Base-by-base conservation (phyloP, 2,797 vertebrate species). In the Numenius phaeopus region DNA sequence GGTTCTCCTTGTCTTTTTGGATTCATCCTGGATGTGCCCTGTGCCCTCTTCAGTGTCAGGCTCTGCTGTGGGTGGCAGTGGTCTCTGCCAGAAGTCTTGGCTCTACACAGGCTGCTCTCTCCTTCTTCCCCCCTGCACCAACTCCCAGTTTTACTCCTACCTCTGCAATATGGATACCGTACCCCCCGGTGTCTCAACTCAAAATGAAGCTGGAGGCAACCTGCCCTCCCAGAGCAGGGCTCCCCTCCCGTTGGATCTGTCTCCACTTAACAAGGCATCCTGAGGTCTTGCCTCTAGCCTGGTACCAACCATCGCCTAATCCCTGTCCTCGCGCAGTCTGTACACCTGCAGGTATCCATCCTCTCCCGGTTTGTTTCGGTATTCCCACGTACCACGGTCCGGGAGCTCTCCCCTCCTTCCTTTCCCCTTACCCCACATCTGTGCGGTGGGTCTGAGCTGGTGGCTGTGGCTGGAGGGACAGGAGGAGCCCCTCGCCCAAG, bases 21-120 rank as follows among this genome's bases (percentile, higher is more conserved):
- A 52, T 81, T 88, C 87, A 52, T 73, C 69, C 57, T 83, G 86
- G 49, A 52, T 0, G 2, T 79, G 57, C 61, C 42, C 58, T 0
- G 0, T 57, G 42, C 24, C 39, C 5, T 27, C 19, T 5, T 2
- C 0, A 0, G 42, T 27, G 59, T 50, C 2, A 0, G 62, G 57
- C 80, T 91, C 58, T 66, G 67, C 50, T 32, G 39, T 20, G 0
- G 0, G 39, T 44, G 82, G 37, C 54, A 44, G 32, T 14, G 59
- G 55, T 83, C 3, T 1, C 86, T 50, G 34, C 46, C 7, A 7
- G 29, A 80, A 57, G 24, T 81, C 61, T 83, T 1, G 0, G 55
- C 81, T 84, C 78, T 39, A 65, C 8, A 3, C 73, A 57, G 70
- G 64, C 69, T 32, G 29, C 50, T 86, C 10, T 50, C 10, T 22